Conservation (phyloP, 2,888 invertebrate species). For the Scaptomyza flava region DNA sequence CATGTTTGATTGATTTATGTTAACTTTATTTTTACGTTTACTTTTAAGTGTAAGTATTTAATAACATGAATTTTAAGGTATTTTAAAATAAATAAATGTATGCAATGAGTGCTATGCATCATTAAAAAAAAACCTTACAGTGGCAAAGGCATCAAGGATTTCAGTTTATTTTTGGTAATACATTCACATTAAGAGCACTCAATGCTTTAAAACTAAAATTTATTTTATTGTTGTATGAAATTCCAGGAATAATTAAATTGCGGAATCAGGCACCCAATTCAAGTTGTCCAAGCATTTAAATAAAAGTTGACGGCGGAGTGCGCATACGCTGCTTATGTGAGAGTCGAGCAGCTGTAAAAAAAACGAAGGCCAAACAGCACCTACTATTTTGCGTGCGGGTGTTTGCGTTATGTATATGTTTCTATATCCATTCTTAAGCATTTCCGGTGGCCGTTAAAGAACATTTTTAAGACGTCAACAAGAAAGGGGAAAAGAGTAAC, state of each 20-base stretch:
- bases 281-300: conserved; percentile 34
- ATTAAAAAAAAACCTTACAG: no score
- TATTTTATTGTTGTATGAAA: no score
- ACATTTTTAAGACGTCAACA: conserved; percentile 77
- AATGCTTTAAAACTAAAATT: no score
- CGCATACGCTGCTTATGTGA: conserved; percentile 64
- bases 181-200: no score
- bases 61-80: no score
- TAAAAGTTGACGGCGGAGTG: conserved; percentile 50
- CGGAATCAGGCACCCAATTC: conserved; percentile 10
- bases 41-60: no score
- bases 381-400: conserved; percentile 18
- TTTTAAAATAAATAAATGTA: no score
- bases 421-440: conserved; percentile 61
- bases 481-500: conserved; percentile 26
- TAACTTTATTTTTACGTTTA: no score
- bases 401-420: conserved; percentile 13
- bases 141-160: no score
- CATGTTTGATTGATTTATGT: no score
- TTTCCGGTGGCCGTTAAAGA: conserved; percentile 69
- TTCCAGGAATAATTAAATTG: background rate
- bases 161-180: no score
- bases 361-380: conserved; percentile 35
- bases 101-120: no score
- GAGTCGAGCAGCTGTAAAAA: conserved; percentile 61